phyloP scores from a whole-genome alignment of 2,888 invertebrate species.

The Oligia latruncula region DNA sequence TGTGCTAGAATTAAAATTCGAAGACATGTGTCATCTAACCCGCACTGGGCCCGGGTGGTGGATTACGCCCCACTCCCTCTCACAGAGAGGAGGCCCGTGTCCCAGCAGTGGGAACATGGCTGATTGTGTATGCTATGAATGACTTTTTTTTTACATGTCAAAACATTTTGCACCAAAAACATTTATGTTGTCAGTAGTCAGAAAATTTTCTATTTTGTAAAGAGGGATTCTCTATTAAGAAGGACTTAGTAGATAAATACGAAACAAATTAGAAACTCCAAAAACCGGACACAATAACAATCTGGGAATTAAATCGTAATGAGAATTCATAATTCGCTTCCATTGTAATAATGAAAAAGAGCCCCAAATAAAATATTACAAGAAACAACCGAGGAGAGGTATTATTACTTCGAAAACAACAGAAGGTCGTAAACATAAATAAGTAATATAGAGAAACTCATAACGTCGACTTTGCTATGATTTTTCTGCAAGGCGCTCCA shows the following conservation, averaged over 20 bases:
- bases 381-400: conserved; percentile 16
- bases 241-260: conserved; percentile 10
- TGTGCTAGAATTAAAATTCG: too few species aligned
- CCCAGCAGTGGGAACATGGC: too few species aligned
- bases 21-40: too few species aligned
- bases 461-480: conserved; percentile 51
- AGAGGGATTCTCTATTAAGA: neutral
- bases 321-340: conserved; percentile 44
- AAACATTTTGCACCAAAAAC: neutral
- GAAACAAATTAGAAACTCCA: conserved; percentile 32
- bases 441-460: conserved; percentile 44
- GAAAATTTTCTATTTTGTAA: neutral
- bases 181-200: too few species aligned
- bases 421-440: conserved; percentile 27
- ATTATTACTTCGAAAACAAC: conserved; percentile 6
- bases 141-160: neutral
- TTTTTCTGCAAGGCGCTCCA: conserved; percentile 50
- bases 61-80: too few species aligned
- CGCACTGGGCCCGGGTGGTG: too few species aligned
- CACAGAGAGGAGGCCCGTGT: too few species aligned
- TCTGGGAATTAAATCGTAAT: conserved; percentile 29
- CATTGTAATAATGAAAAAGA: conserved; percentile 32
- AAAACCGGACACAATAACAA: conserved; percentile 30
- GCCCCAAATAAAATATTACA: conserved; percentile 25
- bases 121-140: neutral